Base-by-base conservation (phyloP, 2,113 vertebrate genomes). In the Xyliphius kryptos region DNA sequence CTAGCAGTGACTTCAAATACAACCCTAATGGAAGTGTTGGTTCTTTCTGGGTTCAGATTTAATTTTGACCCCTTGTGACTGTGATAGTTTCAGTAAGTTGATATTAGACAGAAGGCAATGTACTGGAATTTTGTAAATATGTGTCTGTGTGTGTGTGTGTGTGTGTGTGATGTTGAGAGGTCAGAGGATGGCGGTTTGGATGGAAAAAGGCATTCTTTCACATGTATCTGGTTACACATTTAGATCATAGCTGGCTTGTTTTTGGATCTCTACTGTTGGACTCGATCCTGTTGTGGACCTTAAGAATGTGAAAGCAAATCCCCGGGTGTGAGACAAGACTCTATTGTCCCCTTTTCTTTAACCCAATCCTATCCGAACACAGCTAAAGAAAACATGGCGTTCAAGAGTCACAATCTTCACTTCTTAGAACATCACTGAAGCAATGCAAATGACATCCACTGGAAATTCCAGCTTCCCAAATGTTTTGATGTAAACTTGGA, bases 201-300 rank as follows among this genome's bases (percentile, higher is more conserved):
- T 73, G 80, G 82, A 83, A 83, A 82, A 85, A 67, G 41, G 76
- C 82, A 86, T 87, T 84, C 82, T 86, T 87, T 85, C 80, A 76
- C 81, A 84, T 81, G 81, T 81, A 76, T 79, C 80, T 82, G 67
- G 70, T 85, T 84, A 82, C 79, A 77, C 72, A 79, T 80, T 72
- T 79, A 59, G 53, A 79, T 77, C 73, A 77, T 66, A 71, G 76
- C 67, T 58, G 50, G 67, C 72, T 82, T 79, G 69, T n/a, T 77
- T 85, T 79, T 78, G 73, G 76, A 61, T 76, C 67, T 19, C 19
- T 65, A 26, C 53, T 13, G 16, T 56, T 48, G 46, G 56, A 74
- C 68, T 61, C 52, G 40, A 48, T 66, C 43, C 61, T n/a, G n/a
- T n/a, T n/a, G n/a, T 67, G 40, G 20, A 14, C 59, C 51, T 67